phyloP scores from a whole-genome alignment of 2,113 vertebrate genomes.

The Tringa solitaria region DNA sequence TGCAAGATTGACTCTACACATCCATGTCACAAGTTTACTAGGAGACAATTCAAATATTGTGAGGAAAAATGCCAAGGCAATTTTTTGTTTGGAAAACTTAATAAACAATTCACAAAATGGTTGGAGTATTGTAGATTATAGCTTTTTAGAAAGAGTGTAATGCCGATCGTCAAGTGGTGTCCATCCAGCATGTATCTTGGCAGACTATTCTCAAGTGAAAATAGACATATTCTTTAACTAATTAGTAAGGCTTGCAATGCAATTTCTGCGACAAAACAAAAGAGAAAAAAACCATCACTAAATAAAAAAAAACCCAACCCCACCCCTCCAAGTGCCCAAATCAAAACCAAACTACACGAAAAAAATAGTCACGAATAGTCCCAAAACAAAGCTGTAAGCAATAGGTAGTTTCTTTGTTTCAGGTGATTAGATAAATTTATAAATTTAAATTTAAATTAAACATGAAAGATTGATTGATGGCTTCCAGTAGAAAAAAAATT shows the following conservation, averaged over 20 bases:
- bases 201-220: neutral
- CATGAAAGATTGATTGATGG: neutral
- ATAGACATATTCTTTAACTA: neutral
- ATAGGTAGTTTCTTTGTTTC: neutral
- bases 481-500: neutral
- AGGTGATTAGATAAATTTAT: neutral
- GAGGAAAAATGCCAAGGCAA: neutral
- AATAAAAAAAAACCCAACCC: too few species aligned
- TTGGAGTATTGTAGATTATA: neutral
- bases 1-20: neutral
- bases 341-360: neutral
- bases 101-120: neutral
- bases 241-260: neutral
- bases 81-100: neutral
- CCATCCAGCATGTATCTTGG: neutral
- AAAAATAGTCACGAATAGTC: neutral
- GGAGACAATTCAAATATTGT: neutral
- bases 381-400: neutral
- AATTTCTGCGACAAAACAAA: neutral
- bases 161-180: neutral
- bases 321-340: accelerated
- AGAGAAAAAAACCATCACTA: neutral
- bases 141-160: neutral
- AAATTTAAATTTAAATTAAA: neutral
- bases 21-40: neutral